Evolutionary conservation across 2,888 invertebrate species (phyloP), one percentile per base, ranked within the genome.

Genomic region (Synergus umbraculus): DNA sequence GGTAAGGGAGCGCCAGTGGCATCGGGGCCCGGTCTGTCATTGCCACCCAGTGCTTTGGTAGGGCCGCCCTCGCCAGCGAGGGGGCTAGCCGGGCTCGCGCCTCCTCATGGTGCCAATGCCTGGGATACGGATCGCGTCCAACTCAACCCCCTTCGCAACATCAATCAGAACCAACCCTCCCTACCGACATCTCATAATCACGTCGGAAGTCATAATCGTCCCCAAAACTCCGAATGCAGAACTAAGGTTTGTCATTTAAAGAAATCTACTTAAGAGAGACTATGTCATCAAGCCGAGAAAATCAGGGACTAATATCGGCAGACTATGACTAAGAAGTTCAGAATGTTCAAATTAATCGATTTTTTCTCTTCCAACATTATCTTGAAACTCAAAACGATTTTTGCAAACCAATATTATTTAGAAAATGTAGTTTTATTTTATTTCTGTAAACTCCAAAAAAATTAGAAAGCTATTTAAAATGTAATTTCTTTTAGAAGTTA

Each of bases 1-100:
- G 95, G 96, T 96, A 97, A 97, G 95, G 93, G 93, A 92, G 92
- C 91, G 91, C 92, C 92, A 92, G 92, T 92, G 87, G 90, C 89
- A 88, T 90, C 91, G 88, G 92, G 92, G 90, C 91, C 91, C 91
- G 92, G 92, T 92, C 92, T 92, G 92, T 92, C 92, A 92, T 92
- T 92, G 92, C 92, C 92, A 89, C 92, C 92, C 92, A 92, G 91
- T 89, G 92, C 92, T 89, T 90, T 92, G 91, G 92, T 92, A 87
- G 92, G 92, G 89, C 92, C 92, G 88, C 92, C 91, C 87, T 92
- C 92, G 93, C 94, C 93, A 93, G 94, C 93, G 92, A 91, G 93
- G 93, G 92, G 93, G 88, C 92, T 91, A 91, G 91, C 91, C 86
- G 91, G 92, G 89, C 89, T 90, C 92, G 92, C 91, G 88, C 91